Evolutionary conservation across 2,113 vertebrate species (phyloP), one percentile per base, ranked within the genome.

Genomic region (Sturnus vulgaris): DNA sequence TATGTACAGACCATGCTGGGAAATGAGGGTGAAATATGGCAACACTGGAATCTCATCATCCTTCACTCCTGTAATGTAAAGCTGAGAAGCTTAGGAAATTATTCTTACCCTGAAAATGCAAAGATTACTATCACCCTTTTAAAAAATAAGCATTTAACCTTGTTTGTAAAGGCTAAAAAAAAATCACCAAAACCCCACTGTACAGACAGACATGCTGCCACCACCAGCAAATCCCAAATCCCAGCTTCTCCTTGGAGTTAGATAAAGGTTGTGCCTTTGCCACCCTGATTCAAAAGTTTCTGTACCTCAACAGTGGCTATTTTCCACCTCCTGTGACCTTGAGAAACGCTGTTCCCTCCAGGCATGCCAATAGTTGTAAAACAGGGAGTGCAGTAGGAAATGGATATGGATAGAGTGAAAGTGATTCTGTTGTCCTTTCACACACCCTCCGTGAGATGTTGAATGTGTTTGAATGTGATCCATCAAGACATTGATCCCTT

Each of bases 401-500:
- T 97, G 96, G 97, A 98, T 98, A 98, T 96, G 97, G 97, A 97
- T 95, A 89, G 96, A 97, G 93, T 85, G 92, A 98, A 98, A 97
- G 95, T 46, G 93, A 98, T 97, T 97, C 96, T 97, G 97, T 98
- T 98, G 98, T 98, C 96, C 96, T 97, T 97, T 97, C 83, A 93
- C 96, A 97, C 97, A 96, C 96, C 91, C 97, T 96, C 92, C 75
- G 89, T 95, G 96, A 98, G 98, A 97, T 92, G 97, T 97, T 97
- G 95, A 97, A 97, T 96, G 92, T 93, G 92, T 96, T 96, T 98
- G 96, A 97, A 96, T 97, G 97, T 93, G 97, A 98, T 98, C 97
- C 97, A 98, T 98, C 97, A 98, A 96, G 90, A 85, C 96, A 98
- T 97, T 97, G 98, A 98, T 98, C 97, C 92, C 89, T 47, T 91